Percentiles rank a stretch among this genome's conserved stretches.
Conservation (phyloP, 2,113 vertebrate genomes). For the Zosterops hypoxanthus region DNA sequence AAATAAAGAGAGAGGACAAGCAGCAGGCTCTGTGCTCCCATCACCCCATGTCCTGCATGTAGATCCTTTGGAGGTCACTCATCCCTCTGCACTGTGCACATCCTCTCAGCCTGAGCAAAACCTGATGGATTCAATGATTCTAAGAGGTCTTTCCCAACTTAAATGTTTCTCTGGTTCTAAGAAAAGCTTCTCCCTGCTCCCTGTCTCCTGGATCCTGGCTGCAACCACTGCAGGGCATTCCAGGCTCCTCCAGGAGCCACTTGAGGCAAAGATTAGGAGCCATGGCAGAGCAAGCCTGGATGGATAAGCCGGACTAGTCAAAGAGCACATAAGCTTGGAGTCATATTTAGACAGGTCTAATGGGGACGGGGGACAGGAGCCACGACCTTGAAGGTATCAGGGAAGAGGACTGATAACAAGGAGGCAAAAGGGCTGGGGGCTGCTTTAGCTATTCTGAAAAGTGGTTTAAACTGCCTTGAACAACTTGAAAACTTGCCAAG, state of each 20-base stretch:
- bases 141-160: background rate
- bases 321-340: background rate
- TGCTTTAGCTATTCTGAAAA: background rate
- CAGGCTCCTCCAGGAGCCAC: background rate
- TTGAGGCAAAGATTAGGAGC: background rate
- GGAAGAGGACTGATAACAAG: background rate
- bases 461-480: background rate
- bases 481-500: background rate
- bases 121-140: background rate
- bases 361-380: background rate
- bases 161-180: background rate
- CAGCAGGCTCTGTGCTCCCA: background rate
- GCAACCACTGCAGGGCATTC: background rate
- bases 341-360: background rate
- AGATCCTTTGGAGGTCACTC: accelerated
- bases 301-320: background rate
- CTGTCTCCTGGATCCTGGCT: background rate
- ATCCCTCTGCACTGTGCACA: accelerated
- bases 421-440: background rate
- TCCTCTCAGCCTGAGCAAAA: background rate
- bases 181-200: background rate
- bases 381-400: background rate
- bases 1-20: background rate
- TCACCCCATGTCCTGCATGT: accelerated
- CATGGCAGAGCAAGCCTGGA: accelerated